Conservation (phyloP, 2,888 invertebrate genomes). For the Corythucha ciliata region DNA sequence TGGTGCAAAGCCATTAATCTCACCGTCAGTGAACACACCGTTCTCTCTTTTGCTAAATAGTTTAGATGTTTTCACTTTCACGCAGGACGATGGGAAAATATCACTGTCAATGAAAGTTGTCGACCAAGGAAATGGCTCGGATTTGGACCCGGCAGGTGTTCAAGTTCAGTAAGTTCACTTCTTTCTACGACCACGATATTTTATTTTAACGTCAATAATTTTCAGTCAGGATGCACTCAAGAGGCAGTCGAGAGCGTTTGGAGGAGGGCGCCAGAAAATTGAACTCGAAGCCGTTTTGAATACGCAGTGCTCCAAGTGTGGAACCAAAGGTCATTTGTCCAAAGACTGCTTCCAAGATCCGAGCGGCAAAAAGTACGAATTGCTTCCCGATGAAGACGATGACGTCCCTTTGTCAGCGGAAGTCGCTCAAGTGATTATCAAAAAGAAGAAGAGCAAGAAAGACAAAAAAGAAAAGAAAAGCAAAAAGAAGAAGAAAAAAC, state of each 20-base stretch:
- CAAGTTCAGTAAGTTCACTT: slow-evolving; percentile 38
- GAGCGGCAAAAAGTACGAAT: slow-evolving; percentile 42
- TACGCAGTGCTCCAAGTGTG: slow-evolving; percentile 42
- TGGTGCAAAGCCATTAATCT: slow-evolving; percentile 43
- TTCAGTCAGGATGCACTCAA: slow-evolving; percentile 39
- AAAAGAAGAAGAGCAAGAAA: slow-evolving; percentile 27
- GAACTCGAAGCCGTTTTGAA: slow-evolving; percentile 42
- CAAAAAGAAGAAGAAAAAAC: no score
- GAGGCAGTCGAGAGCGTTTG: slow-evolving; percentile 37
- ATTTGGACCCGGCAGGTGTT: slow-evolving; percentile 43
- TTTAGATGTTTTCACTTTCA: no score
- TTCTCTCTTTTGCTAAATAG: no score
- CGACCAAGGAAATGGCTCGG: slow-evolving; percentile 42
- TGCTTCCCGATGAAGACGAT: slow-evolving; percentile 40
- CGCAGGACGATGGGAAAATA: slow-evolving; percentile 42
- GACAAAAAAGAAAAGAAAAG: slow-evolving; percentile 40
- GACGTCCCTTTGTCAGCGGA: slow-evolving; percentile 9
- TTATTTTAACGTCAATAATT: background rate
- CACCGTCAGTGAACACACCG: slow-evolving; percentile 34
- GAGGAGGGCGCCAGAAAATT: slow-evolving; percentile 39
- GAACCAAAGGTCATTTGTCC: slow-evolving; percentile 41
- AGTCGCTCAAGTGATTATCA: slow-evolving; percentile 30
- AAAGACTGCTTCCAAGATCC: slow-evolving; percentile 42
- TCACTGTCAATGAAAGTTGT: slow-evolving; percentile 44
- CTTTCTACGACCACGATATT: background rate